These are phyloP conservation scores for Tromatobia lineatoria DNA, from an alignment of 2,888 invertebrate genomes.

Conservation along the genomic window DNA sequence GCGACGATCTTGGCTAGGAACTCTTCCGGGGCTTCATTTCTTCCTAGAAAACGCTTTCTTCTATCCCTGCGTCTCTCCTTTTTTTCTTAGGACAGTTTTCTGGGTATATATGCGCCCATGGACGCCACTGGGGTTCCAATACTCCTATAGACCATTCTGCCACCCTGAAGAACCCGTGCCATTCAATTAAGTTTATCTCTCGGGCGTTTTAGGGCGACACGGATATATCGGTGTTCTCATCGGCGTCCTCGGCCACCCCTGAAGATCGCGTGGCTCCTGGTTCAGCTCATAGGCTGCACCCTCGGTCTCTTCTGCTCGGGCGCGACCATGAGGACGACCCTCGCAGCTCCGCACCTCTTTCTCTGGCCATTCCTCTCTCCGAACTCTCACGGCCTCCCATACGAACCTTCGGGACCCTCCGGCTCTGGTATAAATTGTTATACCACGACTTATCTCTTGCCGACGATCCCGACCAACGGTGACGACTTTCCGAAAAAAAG, in stretches of 20 bases:
- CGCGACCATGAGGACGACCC: slow-evolving; percentile 5
- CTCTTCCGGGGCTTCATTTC: slow-evolving; percentile 34
- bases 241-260: slow-evolving; percentile 57
- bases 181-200: slow-evolving; percentile 83
- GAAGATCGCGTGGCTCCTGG: slow-evolving; percentile 47
- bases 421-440: slow-evolving; percentile 68
- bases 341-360: slow-evolving; percentile 37
- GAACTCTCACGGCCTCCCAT: slow-evolving; percentile 19
- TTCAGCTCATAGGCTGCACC: slow-evolving; percentile 2
- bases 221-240: slow-evolving; percentile 70
- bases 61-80: background rate
- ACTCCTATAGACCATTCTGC: slow-evolving; percentile 25
- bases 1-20: slow-evolving; percentile 27
- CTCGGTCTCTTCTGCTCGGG: background rate
- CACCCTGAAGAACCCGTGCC: slow-evolving; percentile 69
- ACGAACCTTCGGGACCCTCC: slow-evolving; percentile 42
- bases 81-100: background rate
- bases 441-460: slow-evolving; percentile 66
- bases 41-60: slow-evolving; percentile 23
- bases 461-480: slow-evolving; percentile 49
- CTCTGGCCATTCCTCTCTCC: slow-evolving; percentile 23
- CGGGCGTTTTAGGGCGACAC: slow-evolving; percentile 73
- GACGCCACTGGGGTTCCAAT: slow-evolving; percentile 5
- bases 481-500: slow-evolving; percentile 22
- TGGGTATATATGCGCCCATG: slow-evolving; percentile 18